Evolutionary conservation across 2,888 invertebrate genomes (phyloP), one percentile per base, ranked within the genome.

Genomic region (Pterostichus madidus): DNA sequence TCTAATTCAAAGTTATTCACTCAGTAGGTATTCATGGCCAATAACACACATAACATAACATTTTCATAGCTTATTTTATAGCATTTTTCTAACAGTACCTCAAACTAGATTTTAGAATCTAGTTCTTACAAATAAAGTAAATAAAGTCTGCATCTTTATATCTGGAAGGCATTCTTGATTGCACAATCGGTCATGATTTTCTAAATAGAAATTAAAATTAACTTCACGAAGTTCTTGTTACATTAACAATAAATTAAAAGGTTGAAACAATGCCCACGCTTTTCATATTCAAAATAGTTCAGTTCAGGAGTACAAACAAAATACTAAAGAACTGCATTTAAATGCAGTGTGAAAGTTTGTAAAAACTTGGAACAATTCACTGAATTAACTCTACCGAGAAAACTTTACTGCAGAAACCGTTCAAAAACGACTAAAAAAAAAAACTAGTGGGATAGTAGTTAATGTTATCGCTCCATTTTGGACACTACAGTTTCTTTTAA

Each of bases 211-310:
- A 64, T 64, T 39, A 64, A 64, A 64, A 64, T 59, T 59, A 59
- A 59, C 24, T 31, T 31, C 15, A 56, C 61, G 11, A 8, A 31
- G 15, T 64, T 35, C 39, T 35, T 64, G 64, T 64, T 35, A 64
- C 64, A 35, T 6, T 11, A 32, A 61, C 13, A 64, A 39, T 39
- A 64, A 64, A 64, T 64, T 64, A 13, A 64, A 56, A 31, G 64
- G 2, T 11, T 32, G 32, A 64, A 64, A 64, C 64, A 64, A 35
- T 64, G 64, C 13, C 7, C 31, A 32, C 35, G 64, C 64, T 64
- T 64, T 64, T 64, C 35, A 64, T 64, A 64, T 64, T 64, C 64
- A 64, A 64, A 64, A 64, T 32, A 64, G 39, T 64, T 64, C 35
- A 64, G 13, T 64, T 64, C 10, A 35, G 61, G 15, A 53, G 15